Evolutionary conservation across 2,888 invertebrate species (phyloP).

Genomic region (Parnassius mnemosyne): DNA sequence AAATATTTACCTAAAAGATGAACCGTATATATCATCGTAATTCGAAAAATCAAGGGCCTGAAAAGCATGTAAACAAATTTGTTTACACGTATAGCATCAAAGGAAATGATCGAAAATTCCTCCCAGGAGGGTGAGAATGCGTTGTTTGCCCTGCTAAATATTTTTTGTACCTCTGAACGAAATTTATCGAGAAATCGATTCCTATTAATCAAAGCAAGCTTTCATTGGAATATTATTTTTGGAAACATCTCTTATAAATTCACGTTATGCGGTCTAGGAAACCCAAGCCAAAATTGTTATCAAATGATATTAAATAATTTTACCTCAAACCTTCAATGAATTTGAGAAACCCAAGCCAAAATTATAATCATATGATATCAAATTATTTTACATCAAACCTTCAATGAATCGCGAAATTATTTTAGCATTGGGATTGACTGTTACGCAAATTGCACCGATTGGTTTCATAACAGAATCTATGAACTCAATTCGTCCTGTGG

Average conservation of each 20-base stretch:
- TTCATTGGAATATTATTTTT: slow-evolving; percentile 14
- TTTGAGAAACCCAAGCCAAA: background rate
- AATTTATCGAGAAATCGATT: slow-evolving; percentile 23
- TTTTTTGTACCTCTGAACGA: slow-evolving; percentile 25
- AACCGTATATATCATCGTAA: too few relatives aligned
- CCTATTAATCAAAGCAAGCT: slow-evolving; percentile 16
- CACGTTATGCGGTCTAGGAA: background rate
- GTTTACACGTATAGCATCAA: slow-evolving; percentile 20
- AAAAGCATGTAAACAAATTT: slow-evolving; percentile 24
- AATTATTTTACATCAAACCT: too few relatives aligned
- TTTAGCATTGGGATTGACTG: too few relatives aligned
- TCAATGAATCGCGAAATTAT: too few relatives aligned
- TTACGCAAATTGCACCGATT: too few relatives aligned
- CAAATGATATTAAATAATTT: background rate
- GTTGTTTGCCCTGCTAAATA: slow-evolving; percentile 23
- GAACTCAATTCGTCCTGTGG: too few relatives aligned
- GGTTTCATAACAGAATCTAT: too few relatives aligned
- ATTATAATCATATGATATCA: background rate
- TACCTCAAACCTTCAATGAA: too few relatives aligned
- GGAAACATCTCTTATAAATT: background rate
- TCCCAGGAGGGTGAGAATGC: slow-evolving; percentile 10
- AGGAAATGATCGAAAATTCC: slow-evolving; percentile 24
- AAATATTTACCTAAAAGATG: too few relatives aligned
- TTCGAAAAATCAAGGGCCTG: slow-evolving; percentile 3
- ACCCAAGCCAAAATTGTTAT: background rate